phyloP scores from a whole-genome alignment of 37 sponge, comb jelly and placozoan genomes.

The Agelas oroides region DNA sequence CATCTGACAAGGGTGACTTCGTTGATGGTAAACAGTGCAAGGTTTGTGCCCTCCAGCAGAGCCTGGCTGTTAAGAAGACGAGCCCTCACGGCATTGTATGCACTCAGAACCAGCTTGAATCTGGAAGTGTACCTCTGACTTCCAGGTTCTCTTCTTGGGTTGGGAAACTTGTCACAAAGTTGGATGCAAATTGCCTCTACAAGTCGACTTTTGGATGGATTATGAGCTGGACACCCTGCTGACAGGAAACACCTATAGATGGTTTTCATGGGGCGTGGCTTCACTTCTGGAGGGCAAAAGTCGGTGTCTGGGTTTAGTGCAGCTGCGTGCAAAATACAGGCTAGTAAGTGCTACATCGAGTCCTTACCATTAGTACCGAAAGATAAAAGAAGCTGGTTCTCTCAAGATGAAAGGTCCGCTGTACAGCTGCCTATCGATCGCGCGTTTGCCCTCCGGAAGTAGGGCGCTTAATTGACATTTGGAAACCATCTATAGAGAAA shows the following conservation, averaged over 20 bases:
- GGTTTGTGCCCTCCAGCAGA: background rate
- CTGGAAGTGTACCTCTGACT: background rate
- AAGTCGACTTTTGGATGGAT: conserved; percentile 23
- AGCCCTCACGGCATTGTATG: background rate
- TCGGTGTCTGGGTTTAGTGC: too few species aligned
- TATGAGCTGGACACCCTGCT: conserved; percentile 7
- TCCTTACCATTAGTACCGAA: too few species aligned
- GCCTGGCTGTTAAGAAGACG: background rate
- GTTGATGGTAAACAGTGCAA: background rate
- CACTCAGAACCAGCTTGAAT: background rate
- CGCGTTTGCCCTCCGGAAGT: too few species aligned
- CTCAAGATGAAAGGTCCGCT: too few species aligned
- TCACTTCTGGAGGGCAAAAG: too few species aligned
- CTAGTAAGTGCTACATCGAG: too few species aligned
- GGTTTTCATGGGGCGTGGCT: too few species aligned
- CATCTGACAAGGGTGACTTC: background rate
- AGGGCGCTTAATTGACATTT: too few species aligned
- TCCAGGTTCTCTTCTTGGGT: background rate
- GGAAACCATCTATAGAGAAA: too few species aligned
- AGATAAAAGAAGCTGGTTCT: too few species aligned
- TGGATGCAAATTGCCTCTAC: conserved; percentile 1
- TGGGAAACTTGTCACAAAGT: background rate
- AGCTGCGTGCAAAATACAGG: too few species aligned
- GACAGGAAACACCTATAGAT: conserved; percentile 22
- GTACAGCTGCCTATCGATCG: too few species aligned